These are phyloP conservation scores for Forbesichthys papilliferus DNA, from an alignment of 2,113 vertebrate genomes.

Conservation along the genomic window DNA sequence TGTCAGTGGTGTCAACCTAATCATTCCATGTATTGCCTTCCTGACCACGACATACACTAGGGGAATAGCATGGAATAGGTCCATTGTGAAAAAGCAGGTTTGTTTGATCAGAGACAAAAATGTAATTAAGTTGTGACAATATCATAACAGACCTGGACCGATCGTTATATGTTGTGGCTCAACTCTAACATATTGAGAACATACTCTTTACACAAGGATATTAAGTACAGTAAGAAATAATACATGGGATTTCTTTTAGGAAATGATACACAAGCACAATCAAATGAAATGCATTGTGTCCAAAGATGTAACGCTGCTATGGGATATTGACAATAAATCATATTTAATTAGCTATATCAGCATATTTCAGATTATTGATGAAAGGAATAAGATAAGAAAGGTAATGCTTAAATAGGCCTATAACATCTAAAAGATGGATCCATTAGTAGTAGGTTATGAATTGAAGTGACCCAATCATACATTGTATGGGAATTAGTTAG, in stretches of 20 bases:
- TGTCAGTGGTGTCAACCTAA: conserved; percentile 32
- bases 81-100: conserved; percentile 16
- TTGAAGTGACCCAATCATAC: too few species aligned
- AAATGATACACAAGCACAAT: neutral
- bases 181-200: conserved; percentile 11
- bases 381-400: too few species aligned
- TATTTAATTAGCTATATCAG: too few species aligned
- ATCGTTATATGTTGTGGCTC: conserved; percentile 48
- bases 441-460: too few species aligned
- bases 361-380: too few species aligned
- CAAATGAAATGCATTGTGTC: conserved; percentile 3
- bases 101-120: conserved; percentile 50
- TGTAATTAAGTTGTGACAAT: conserved; percentile 55
- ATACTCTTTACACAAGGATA: conserved; percentile 28
- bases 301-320: too few species aligned
- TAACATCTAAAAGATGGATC: too few species aligned
- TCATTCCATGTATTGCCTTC: conserved; percentile 52
- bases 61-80: conserved; percentile 18
- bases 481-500: too few species aligned
- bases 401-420: too few species aligned
- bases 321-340: too few species aligned
- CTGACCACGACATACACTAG: conserved; percentile 10
- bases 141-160: conserved; percentile 27
- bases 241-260: neutral
- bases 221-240: neutral